Base-by-base conservation (phyloP, 2,888 invertebrate species). In the Sesia apiformis region DNA sequence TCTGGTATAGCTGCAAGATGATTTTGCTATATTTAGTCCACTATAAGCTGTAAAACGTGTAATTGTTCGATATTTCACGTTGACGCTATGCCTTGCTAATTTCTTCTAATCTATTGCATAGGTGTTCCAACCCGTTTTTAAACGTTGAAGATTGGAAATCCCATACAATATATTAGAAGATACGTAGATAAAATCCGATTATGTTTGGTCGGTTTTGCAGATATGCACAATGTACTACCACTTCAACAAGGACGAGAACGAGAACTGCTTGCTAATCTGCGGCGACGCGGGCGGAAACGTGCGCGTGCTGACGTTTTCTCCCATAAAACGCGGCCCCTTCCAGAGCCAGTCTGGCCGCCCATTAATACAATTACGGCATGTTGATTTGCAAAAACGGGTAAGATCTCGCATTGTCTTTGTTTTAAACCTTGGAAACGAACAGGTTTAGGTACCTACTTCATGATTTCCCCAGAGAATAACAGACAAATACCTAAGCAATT, bases 211-310 rank as follows among this genome's bases (percentile, higher is more conserved):
- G 7, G 5, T 42, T 50, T 50, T 3, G 39, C 39, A 87, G 86
- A 86, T 90, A 60, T 83, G 85, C 67, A 77, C 87, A 39, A 83
- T 90, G 86, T 63, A 90, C 72, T 94, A 94, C 76, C 90, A 91
- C 69, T 93, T 93, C 71, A 78, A 88, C 62, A 72, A 82, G 62
- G 87, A 92, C 62, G 65, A 78, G n/a, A 80, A 86, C 4, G 91
- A 92, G 63, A 82, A 91, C 41, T 92, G 93, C 23, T 91, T 92
- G 57, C 77, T 96, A 58, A 75, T 95, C 40, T 86, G 94, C 59
- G 96, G 96, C 0, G 96, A 96, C 74, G 93, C 91, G 67, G 92
- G 91, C 3, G 96, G 97, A 5, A 92, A 91, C 71, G 90, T 95
- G 39, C 90, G 90, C 55, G 83, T 94, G 51, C 81, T 95, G 56